Percentiles rank a stretch among this genome's conserved stretches.
Evolutionary conservation across 37 sponge, comb jelly and placozoan genomes (phyloP).

Genomic region (Diacarnus erythraeanus): DNA sequence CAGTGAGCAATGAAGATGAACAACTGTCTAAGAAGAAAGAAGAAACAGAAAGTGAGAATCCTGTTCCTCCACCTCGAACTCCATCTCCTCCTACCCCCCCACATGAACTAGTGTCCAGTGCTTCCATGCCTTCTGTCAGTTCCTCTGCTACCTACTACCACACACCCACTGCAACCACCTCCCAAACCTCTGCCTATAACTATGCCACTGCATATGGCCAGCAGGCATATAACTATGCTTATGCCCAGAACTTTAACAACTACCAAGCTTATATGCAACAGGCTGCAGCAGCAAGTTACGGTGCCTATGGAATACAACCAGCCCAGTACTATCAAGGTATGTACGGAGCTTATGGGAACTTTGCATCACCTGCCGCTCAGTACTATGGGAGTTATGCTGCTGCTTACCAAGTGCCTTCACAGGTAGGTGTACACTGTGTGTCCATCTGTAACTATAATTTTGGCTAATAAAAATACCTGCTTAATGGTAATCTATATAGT

Average conservation of each 20-base stretch:
- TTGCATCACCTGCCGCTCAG: too few species aligned
- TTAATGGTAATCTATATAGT: too few species aligned
- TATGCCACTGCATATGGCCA: neutral
- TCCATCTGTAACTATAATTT: too few species aligned
- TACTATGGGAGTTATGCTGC: slow-evolving; percentile 2
- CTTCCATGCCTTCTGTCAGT: neutral
- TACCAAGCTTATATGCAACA: slow-evolving; percentile 35
- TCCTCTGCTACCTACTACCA: slow-evolving; percentile 1
- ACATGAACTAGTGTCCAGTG: neutral
- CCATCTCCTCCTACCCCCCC: neutral
- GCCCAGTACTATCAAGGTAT: slow-evolving; percentile 16
- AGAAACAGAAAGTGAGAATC: neutral
- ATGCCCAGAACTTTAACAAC: slow-evolving; percentile 1
- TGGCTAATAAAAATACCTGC: too few species aligned
- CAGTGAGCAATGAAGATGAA: neutral
- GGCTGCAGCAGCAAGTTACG: slow-evolving; percentile 21
- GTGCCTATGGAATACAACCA: neutral
- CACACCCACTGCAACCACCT: neutral
- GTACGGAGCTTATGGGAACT: slow-evolving; percentile 1
- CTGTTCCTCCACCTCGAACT: neutral
- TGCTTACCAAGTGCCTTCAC: too few species aligned
- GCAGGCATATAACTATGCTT: slow-evolving; percentile 14
- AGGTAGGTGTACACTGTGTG: too few species aligned
- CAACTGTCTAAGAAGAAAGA: neutral
- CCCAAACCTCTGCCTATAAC: slow-evolving; percentile 1